Conservation (phyloP, 2,113 vertebrate species). For the Sinocyclocheilus maitianheensis region DNA sequence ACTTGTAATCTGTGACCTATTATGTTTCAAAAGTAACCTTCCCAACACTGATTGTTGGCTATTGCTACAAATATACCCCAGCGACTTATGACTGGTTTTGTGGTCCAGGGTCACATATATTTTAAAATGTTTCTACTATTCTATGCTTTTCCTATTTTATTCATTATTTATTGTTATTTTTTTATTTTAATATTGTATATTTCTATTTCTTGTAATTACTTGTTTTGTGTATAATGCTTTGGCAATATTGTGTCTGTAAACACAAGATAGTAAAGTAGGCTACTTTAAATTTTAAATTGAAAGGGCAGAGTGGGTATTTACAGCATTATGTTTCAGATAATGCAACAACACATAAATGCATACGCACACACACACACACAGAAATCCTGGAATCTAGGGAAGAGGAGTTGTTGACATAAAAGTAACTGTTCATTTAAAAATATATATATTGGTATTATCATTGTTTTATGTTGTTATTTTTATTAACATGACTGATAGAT, state of each 20-base stretch:
- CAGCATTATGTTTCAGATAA: conserved; percentile 33
- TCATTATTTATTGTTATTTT: neutral
- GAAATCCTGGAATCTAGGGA: neutral
- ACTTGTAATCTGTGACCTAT: no score
- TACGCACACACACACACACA: neutral
- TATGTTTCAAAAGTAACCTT: no score
- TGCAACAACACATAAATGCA: neutral
- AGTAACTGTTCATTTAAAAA: neutral
- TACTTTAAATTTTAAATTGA: neutral
- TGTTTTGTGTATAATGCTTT: neutral
- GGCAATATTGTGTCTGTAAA: neutral
- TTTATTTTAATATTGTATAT: neutral
- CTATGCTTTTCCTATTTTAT: neutral
- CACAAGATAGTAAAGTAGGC: neutral
- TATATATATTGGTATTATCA: neutral
- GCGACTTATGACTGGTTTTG: no score
- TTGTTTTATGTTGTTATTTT: neutral
- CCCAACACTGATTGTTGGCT: no score
- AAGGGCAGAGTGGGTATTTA: conserved; percentile 58
- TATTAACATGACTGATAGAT: neutral
- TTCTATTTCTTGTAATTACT: neutral
- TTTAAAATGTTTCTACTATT: no score
- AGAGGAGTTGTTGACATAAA: neutral
- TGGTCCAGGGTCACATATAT: no score
- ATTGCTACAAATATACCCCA: no score